Conservation (phyloP, 2,113 vertebrate species). For the Chaenogobius annularis region DNA sequence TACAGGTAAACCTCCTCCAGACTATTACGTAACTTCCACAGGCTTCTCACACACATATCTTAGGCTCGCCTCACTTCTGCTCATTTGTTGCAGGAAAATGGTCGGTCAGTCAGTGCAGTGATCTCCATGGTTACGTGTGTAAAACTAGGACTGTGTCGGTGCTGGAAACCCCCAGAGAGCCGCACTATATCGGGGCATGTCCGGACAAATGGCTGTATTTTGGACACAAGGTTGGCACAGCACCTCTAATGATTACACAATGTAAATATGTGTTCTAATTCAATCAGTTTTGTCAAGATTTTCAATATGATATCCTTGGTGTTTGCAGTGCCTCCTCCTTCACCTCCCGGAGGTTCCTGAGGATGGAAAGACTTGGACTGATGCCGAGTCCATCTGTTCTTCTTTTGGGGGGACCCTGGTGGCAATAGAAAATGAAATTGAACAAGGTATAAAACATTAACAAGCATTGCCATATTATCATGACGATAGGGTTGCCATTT, state of each 20-base stretch:
- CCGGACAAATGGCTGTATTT: constrained; percentile 91
- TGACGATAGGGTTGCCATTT: neutral
- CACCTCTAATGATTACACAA: neutral
- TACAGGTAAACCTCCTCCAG: constrained; percentile 75
- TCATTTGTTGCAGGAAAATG: constrained; percentile 82
- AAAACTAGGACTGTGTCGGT: constrained; percentile 80
- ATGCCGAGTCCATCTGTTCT: constrained; percentile 83
- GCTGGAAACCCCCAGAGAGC: constrained; percentile 79
- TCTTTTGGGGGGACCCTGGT: constrained; percentile 81
- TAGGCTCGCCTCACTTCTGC: neutral
- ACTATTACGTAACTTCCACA: neutral
- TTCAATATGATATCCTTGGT: constrained; percentile 9
- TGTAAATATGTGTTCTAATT: neutral
- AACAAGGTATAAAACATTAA: constrained; percentile 83
- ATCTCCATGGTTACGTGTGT: constrained; percentile 84
- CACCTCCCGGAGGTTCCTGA: constrained; percentile 79
- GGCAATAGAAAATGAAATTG: constrained; percentile 83
- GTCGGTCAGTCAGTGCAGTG: constrained; percentile 78
- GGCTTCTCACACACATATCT: neutral
- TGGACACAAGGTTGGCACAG: constrained; percentile 83
- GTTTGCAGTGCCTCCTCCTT: constrained; percentile 85
- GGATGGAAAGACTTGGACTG: constrained; percentile 82
- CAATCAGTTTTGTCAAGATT: neutral
- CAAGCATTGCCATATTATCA: neutral
- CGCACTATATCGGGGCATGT: constrained; percentile 80